These are phyloP conservation scores for Engraulis encrasicolus DNA, from an alignment of 2,113 vertebrate genomes.

Conservation along the genomic window DNA sequence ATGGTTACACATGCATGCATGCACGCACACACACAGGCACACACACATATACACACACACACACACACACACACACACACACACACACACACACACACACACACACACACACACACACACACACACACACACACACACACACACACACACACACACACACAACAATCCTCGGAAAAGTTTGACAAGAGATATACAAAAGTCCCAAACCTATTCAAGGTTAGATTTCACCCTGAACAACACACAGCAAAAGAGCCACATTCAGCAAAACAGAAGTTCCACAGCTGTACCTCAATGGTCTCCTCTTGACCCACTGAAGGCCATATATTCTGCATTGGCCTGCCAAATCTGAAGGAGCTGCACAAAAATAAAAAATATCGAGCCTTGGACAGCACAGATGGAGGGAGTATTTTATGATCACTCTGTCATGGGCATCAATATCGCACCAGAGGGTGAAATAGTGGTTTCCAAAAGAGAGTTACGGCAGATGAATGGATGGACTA, in stretches of 20 bases:
- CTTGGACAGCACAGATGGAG: neutral
- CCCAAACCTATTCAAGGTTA: neutral
- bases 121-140: neutral
- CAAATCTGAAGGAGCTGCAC: neutral
- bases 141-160: neutral
- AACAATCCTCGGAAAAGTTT: neutral
- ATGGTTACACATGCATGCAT: neutral
- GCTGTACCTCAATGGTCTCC: neutral
- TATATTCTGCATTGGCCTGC: neutral
- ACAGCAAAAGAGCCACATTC: neutral
- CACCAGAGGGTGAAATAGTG: neutral
- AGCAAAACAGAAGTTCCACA: neutral
- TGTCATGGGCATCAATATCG: constrained; percentile 6
- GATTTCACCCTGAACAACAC: neutral
- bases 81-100: neutral
- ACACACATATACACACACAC: neutral
- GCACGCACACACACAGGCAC: neutral
- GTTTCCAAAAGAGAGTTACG: constrained; percentile 8
- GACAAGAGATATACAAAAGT: neutral
- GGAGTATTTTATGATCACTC: constrained; percentile 6
- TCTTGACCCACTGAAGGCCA: neutral
- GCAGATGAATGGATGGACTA: neutral
- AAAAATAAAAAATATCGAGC: constrained; percentile 1
- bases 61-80: neutral
- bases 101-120: neutral